phyloP scores from a whole-genome alignment of 1,140 invertebrate species.

The Tribolium castaneum region DNA sequence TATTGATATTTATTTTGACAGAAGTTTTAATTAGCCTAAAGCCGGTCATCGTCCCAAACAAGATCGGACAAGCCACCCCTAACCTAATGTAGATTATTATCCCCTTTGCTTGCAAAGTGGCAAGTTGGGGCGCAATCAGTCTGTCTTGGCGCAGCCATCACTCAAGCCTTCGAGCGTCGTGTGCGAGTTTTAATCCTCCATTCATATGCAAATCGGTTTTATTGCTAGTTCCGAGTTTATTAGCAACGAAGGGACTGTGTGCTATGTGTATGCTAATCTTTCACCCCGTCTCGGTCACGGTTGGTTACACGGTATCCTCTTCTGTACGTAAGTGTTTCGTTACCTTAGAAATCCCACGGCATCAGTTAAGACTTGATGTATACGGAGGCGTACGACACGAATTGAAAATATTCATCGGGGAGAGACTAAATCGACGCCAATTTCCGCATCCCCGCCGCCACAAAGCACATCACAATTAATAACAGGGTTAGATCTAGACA shows the following conservation, averaged over 20 bases:
- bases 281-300: constrained; percentile 48
- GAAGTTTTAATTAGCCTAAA: background rate
- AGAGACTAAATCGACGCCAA: constrained; percentile 2
- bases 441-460: background rate
- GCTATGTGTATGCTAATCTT: constrained; percentile 57
- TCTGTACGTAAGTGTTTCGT: constrained; percentile 43
- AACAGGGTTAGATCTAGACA: background rate
- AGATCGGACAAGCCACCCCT: background rate
- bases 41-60: background rate
- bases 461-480: constrained; percentile 28
- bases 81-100: constrained; percentile 52
- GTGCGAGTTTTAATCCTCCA: constrained; percentile 58
- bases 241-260: constrained; percentile 46
- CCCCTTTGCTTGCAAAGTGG: constrained; percentile 50
- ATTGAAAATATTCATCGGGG: constrained; percentile 14
- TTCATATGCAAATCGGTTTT: constrained; percentile 61
- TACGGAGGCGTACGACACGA: background rate
- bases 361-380: constrained; percentile 29
- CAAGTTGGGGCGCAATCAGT: constrained; percentile 47
- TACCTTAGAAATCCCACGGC: constrained; percentile 42
- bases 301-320: constrained; percentile 48
- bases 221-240: constrained; percentile 60
- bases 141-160: constrained; percentile 51
- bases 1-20: no score
- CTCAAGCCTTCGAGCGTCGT: constrained; percentile 47